phyloP scores from a whole-genome alignment of 2,113 vertebrate genomes.

The Callorhinus ursinus region DNA sequence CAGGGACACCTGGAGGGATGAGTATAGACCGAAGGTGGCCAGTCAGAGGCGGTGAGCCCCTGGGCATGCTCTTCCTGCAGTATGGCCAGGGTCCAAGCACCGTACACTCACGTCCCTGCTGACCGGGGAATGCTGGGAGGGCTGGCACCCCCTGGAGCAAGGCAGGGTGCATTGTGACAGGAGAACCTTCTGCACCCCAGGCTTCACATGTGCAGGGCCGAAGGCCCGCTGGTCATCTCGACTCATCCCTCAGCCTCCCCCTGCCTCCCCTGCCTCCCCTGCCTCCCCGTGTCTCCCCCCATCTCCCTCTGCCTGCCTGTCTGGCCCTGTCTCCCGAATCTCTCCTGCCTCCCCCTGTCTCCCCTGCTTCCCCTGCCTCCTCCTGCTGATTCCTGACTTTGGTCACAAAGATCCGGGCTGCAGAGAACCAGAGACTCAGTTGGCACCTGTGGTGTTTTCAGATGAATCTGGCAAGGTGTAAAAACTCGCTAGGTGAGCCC shows the following conservation, averaged over 20 bases:
- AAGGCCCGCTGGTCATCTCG: neutral
- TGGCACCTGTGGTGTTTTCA: neutral
- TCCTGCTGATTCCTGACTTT: neutral
- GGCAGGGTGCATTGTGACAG: neutral
- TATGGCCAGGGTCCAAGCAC: neutral
- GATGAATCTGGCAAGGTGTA: fast-evolving
- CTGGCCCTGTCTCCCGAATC: no score
- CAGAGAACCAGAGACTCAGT: neutral
- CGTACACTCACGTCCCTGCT: fast-evolving
- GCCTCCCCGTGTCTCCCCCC: no score
- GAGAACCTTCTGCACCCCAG: neutral
- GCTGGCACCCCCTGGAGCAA: no score
- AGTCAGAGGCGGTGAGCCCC: neutral
- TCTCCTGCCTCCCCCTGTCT: no score
- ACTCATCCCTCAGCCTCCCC: neutral
- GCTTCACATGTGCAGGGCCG: no score
- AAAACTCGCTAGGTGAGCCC: neutral
- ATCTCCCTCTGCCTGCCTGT: no score
- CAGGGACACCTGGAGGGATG: neutral
- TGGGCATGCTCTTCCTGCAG: neutral
- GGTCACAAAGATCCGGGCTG: no score
- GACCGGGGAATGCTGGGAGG: neutral
- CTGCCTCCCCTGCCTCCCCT: neutral
- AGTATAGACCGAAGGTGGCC: neutral
- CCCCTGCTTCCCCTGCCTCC: neutral